Conservation (phyloP, 2,113 vertebrate species). For the Megaleporinus macrocephalus region DNA sequence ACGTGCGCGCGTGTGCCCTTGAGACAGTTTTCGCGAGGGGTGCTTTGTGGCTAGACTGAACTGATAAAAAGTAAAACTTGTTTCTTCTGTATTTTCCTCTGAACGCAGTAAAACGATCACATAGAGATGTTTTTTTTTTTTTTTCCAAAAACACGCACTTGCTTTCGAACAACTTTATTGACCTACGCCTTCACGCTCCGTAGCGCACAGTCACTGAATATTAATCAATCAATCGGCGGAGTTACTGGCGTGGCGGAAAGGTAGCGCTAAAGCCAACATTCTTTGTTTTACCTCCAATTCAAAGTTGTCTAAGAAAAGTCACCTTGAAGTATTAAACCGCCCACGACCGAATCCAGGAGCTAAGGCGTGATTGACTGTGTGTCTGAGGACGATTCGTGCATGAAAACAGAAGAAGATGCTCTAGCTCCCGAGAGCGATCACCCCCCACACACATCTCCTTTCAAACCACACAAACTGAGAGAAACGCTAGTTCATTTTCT, state of each 20-base stretch:
- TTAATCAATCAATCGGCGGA: not conserved
- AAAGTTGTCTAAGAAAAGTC: not conserved
- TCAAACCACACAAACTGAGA: not conserved
- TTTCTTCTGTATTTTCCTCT: not conserved
- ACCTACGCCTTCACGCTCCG: not conserved
- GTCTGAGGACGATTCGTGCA: not conserved
- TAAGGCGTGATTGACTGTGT: not conserved
- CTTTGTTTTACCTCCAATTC: not conserved
- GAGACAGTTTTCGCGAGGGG: conserved; percentile 69
- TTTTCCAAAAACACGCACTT: not conserved
- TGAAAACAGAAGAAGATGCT: not conserved
- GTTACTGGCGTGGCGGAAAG: not conserved
- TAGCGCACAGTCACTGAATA: not conserved
- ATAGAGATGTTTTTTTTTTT: not conserved
- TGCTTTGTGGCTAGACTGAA: conserved; percentile 55
- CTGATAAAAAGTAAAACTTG: not conserved
- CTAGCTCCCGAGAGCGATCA: not conserved
- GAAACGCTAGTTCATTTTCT: not conserved
- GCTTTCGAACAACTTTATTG: conserved; percentile 28
- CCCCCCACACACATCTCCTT: no score
- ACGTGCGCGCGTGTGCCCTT: conserved; percentile 65
- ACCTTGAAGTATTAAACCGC: not conserved
- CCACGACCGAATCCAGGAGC: not conserved
- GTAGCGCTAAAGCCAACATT: not conserved
- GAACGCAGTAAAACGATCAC: not conserved